A percentile compares a stretch with the other conserved stretches of the same genome.
Conservation (phyloP, 2,797 vertebrate genomes). For the Tamandua tetradactyla region DNA sequence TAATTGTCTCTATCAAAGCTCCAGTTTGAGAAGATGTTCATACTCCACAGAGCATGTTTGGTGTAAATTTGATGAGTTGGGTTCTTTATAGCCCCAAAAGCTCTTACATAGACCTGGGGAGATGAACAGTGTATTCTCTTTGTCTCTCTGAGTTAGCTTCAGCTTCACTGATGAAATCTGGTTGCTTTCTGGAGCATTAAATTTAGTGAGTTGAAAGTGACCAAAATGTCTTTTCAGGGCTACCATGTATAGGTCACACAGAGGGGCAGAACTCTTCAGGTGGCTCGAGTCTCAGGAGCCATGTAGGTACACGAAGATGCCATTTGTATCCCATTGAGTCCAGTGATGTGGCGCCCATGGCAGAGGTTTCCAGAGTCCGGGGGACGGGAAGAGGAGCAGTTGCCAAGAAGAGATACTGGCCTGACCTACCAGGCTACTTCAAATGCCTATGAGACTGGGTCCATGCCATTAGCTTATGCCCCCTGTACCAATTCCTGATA, state of each 20-base stretch:
- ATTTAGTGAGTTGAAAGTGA: slow-evolving; percentile 87
- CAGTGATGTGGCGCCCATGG: slow-evolving; percentile 42
- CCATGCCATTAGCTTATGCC: slow-evolving; percentile 53
- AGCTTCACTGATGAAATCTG: slow-evolving; percentile 86
- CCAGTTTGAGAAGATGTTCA: neutral
- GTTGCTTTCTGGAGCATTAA: slow-evolving; percentile 94
- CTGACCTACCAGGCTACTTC: slow-evolving; percentile 73
- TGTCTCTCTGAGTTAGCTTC: slow-evolving; percentile 93
- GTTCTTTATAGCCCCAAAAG: slow-evolving; percentile 67
- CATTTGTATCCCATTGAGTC: slow-evolving; percentile 91
- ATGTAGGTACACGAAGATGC: slow-evolving; percentile 89
- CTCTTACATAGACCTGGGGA: slow-evolving; percentile 71
- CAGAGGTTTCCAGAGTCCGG: slow-evolving; percentile 85
- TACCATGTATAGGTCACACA: slow-evolving; percentile 88
- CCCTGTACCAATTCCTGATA: slow-evolving; percentile 69
- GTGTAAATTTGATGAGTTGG: slow-evolving; percentile 50
- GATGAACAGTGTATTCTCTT: slow-evolving; percentile 79
- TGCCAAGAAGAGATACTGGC: slow-evolving; percentile 61
- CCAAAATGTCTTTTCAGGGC: slow-evolving; percentile 85
- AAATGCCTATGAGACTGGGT: slow-evolving; percentile 73
- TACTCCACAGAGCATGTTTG: slow-evolving; percentile 58
- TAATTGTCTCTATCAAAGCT: neutral
- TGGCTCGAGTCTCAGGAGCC: slow-evolving; percentile 85
- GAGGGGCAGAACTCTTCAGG: slow-evolving; percentile 83
- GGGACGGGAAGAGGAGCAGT: slow-evolving; percentile 47